Evolutionary conservation across 2,113 vertebrate genomes (phyloP).

Genomic region (Larimichthys crocea): DNA sequence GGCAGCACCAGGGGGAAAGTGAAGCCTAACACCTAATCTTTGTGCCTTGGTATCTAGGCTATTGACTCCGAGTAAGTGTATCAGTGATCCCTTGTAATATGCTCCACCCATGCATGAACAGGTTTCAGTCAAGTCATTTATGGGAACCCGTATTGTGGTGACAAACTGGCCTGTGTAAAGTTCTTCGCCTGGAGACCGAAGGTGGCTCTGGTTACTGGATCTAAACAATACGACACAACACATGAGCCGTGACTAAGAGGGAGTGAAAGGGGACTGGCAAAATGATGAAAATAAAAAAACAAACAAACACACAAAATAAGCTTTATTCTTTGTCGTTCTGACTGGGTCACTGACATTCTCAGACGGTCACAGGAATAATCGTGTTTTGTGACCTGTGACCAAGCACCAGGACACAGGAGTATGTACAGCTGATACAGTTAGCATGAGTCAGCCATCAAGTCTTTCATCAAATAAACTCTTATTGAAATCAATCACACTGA

Average conservation of each 20-base stretch:
- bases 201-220: constrained; percentile 61
- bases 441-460: background rate
- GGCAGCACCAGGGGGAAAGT: background rate
- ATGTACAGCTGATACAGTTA: constrained; percentile 10
- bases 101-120: constrained; percentile 36
- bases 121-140: constrained; percentile 32
- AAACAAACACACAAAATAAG: constrained; percentile 32
- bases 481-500: constrained; percentile 22
- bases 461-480: constrained; percentile 33
- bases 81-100: constrained; percentile 35
- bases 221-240: constrained; percentile 58
- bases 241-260: constrained; percentile 25
- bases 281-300: background rate
- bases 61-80: constrained; percentile 35
- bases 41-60: background rate
- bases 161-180: constrained; percentile 50
- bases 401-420: background rate
- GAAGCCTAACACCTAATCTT: constrained; percentile 8
- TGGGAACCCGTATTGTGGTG: constrained; percentile 48
- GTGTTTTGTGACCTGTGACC: constrained; percentile 39
- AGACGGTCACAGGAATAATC: constrained; percentile 26
- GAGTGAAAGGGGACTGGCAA: constrained; percentile 4
- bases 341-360: background rate
- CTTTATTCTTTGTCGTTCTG: constrained; percentile 18
- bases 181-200: constrained; percentile 64